Base-by-base conservation (phyloP, 2,113 vertebrate genomes). In the Alosa alosa region DNA sequence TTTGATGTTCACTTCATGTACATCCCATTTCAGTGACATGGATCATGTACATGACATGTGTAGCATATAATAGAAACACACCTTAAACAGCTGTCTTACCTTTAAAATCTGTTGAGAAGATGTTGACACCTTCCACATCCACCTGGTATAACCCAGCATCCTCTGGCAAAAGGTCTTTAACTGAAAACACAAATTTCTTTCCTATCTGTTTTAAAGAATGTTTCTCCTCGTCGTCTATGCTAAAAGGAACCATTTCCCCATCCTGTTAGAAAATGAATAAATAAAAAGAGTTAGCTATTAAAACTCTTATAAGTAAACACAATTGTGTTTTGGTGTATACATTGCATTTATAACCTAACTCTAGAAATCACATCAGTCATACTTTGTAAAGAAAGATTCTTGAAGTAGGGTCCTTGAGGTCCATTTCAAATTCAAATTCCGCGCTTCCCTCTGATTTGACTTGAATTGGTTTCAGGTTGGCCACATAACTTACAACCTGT, bases 311-410 rank as follows among this genome's bases (percentile, higher is more conserved):
- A 11, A 10, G 47, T 8, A 52, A 15, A 17, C 49, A 13, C 49
- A 11, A 64, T 64, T 64, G n/a, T 31, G 64, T 72, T 72, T 25
- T 31, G 25, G 6, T 8, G 1, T 1, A 15, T 31, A 31, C 3
- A 36, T 39, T 13, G 36, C 31, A 72, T 15, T 39, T 6, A 78
- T 17, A 78, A 15, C 11, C 4, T 36, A 75, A 39, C 72, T 4
- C 11, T 17, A 41, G 31, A 39, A 39, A 78, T 11, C 72, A 41
- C 31, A 36, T 36, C 31, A 36, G 7, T 13, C 72, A 39, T 89
- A 98, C 97, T 96, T 99, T 99, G 25, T 93, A 97, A 85, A 99
- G 87, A 85, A 96, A 96, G 91, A 99, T 93, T 60, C 93, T 97
- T 92, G 95, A 96, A 5, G 84, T 89, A 0, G 89, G 88, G 31